phyloP scores from a whole-genome alignment of 2,113 vertebrate species.

The Polypterus bichir region DNA sequence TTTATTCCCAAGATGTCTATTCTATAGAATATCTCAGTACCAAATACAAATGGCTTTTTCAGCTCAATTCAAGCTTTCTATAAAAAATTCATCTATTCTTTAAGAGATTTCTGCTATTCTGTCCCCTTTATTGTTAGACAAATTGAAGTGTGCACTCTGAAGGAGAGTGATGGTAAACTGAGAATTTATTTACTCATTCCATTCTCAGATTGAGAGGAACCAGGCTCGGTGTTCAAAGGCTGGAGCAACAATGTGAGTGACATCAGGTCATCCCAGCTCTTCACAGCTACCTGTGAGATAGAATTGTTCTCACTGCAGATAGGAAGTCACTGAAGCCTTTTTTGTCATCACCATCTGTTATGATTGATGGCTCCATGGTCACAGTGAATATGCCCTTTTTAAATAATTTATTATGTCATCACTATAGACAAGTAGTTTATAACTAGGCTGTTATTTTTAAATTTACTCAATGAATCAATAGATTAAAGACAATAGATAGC shows the following conservation, averaged over 20 bases:
- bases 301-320: conserved; percentile 87
- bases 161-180: conserved; percentile 69
- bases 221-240: conserved; percentile 78
- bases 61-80: conserved; percentile 73
- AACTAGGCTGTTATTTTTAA: conserved; percentile 97
- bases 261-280: conserved; percentile 79
- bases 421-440: conserved; percentile 92
- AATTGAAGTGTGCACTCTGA: conserved; percentile 77
- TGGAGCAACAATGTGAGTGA: conserved; percentile 88
- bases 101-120: conserved; percentile 65
- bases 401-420: conserved; percentile 99
- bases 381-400: conserved; percentile 98
- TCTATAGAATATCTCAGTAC: conserved; percentile 25
- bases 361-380: conserved; percentile 98
- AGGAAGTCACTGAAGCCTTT: conserved; percentile 84
- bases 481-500: conserved; percentile 81
- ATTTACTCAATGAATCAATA: conserved; percentile 87
- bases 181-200: conserved; percentile 91
- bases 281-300: conserved; percentile 85
- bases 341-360: conserved; percentile 93
- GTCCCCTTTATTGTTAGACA: conserved; percentile 88
- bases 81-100: conserved; percentile 88
- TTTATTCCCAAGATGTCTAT: conserved; percentile 29
- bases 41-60: conserved; percentile 73
- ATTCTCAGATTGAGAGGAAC: conserved; percentile 73